phyloP scores from a whole-genome alignment of 2,888 invertebrate genomes.

The Pristionchus fissidentatus region DNA sequence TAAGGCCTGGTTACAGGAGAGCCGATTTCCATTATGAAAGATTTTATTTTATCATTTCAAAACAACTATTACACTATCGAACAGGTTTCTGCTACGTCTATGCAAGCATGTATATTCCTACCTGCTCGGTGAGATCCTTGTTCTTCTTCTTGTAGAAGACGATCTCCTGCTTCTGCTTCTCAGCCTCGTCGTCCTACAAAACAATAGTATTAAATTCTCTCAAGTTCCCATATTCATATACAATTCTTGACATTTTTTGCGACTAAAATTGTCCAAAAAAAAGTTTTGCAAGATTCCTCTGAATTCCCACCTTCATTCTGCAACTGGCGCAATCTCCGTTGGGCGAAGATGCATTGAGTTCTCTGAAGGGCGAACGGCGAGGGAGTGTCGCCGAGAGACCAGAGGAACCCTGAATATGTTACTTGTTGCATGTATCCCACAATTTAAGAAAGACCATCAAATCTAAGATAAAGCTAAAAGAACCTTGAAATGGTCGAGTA shows the following conservation, averaged over 20 bases:
- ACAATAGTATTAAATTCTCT: too few species aligned
- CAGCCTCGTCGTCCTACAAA: conserved; percentile 48
- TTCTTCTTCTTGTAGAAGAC: conserved; percentile 74
- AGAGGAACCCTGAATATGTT: neutral
- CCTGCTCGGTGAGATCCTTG: conserved; percentile 74
- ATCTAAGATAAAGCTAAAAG: neutral
- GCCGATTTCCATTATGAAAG: too few species aligned
- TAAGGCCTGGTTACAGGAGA: too few species aligned
- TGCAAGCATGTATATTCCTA: conserved; percentile 43
- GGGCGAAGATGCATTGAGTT: conserved; percentile 2
- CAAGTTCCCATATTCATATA: neutral
- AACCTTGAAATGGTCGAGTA: conserved; percentile 66
- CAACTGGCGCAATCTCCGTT: conserved; percentile 58
- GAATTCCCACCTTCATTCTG: conserved; percentile 55
- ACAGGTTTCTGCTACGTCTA: neutral
- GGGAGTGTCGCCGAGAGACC: conserved; percentile 39
- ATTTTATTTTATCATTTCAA: too few species aligned
- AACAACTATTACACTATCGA: neutral
- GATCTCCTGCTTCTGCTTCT: conserved; percentile 63
- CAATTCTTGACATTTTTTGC: neutral
- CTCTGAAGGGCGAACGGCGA: conserved; percentile 44
- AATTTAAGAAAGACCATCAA: neutral
- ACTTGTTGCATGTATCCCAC: neutral
- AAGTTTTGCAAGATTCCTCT: neutral
- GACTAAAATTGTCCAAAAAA: neutral